Percentiles rank a stretch among this genome's conserved stretches.
These are phyloP conservation scores for Apotomis capreana DNA, from an alignment of 2,888 invertebrate species.

Conservation along the genomic window DNA sequence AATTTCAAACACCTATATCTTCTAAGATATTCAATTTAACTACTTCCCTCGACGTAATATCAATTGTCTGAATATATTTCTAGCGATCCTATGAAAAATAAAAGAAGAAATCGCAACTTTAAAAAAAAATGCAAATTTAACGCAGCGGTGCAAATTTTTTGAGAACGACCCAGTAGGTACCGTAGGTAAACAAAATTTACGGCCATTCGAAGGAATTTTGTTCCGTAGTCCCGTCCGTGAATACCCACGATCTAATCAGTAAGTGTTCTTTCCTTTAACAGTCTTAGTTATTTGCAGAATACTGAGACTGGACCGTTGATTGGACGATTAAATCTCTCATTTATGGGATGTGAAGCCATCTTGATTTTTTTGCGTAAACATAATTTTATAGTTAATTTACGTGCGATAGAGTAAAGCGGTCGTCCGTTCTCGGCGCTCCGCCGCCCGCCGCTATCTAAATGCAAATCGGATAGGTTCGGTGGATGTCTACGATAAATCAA, in stretches of 20 bases:
- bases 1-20: too few species aligned
- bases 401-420: slow-evolving; percentile 70
- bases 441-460: slow-evolving; percentile 75
- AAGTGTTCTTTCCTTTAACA: slow-evolving; percentile 41
- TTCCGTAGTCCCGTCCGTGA: slow-evolving; percentile 33
- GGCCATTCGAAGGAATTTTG: slow-evolving; percentile 33
- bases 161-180: slow-evolving; percentile 15
- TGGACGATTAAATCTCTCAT: slow-evolving; percentile 66
- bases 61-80: too few species aligned
- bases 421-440: slow-evolving; percentile 55
- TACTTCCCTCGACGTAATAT: too few species aligned
- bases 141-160: too few species aligned
- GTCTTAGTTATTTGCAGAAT: slow-evolving; percentile 52
- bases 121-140: too few species aligned
- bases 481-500: slow-evolving; percentile 81
- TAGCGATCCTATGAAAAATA: too few species aligned
- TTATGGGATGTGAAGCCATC: slow-evolving; percentile 58
- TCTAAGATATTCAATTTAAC: too few species aligned
- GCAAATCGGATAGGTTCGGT: slow-evolving; percentile 82
- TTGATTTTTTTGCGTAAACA: slow-evolving; percentile 62
- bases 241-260: slow-evolving; percentile 41
- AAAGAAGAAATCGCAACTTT: too few species aligned
- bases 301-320: slow-evolving; percentile 55
- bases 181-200: slow-evolving; percentile 31
- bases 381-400: slow-evolving; percentile 77